Percentiles rank a stretch among this genome's conserved stretches.
Evolutionary conservation across 2,888 invertebrate species (phyloP).

Genomic region (Nemotelus nigrinus): DNA sequence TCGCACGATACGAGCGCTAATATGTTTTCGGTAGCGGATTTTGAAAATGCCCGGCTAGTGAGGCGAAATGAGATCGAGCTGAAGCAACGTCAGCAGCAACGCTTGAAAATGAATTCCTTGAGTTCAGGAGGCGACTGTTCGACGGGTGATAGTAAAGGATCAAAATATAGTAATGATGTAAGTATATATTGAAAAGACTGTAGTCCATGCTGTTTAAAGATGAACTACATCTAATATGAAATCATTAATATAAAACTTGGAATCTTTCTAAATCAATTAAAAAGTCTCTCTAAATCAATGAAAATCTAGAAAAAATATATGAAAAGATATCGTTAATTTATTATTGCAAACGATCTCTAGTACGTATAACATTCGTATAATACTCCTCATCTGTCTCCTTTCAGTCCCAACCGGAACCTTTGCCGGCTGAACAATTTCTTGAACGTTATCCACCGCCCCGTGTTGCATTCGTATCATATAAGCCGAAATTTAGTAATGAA

Average conservation of each 20-base stretch:
- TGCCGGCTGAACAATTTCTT: slow-evolving; percentile 63
- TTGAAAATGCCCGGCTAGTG: slow-evolving; percentile 64
- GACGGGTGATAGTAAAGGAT: slow-evolving; percentile 64
- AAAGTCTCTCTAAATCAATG: too few relatives aligned
- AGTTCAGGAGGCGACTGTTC: slow-evolving; percentile 63
- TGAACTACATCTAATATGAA: too few relatives aligned
- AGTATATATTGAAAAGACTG: slow-evolving; percentile 46
- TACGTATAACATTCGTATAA: neutral
- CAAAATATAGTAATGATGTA: slow-evolving; percentile 64
- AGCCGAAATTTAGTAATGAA: slow-evolving; percentile 61
- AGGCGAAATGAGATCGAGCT: slow-evolving; percentile 64
- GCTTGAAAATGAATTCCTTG: slow-evolving; percentile 61
- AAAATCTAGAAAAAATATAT: too few relatives aligned
- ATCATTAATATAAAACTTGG: too few relatives aligned
- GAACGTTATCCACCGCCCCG: slow-evolving; percentile 63
- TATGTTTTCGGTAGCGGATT: slow-evolving; percentile 65
- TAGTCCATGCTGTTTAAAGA: too few relatives aligned
- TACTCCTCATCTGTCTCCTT: neutral
- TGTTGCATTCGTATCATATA: slow-evolving; percentile 61
- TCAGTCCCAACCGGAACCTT: slow-evolving; percentile 60
- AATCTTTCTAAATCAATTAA: too few relatives aligned
- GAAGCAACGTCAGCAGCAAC: slow-evolving; percentile 60
- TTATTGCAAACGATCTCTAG: too few relatives aligned
- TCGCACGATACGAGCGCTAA: slow-evolving; percentile 65
- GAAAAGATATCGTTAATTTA: too few relatives aligned